Evolutionary conservation across 2,888 invertebrate genomes (phyloP).

Genomic region (Trichogramma evanescens): DNA sequence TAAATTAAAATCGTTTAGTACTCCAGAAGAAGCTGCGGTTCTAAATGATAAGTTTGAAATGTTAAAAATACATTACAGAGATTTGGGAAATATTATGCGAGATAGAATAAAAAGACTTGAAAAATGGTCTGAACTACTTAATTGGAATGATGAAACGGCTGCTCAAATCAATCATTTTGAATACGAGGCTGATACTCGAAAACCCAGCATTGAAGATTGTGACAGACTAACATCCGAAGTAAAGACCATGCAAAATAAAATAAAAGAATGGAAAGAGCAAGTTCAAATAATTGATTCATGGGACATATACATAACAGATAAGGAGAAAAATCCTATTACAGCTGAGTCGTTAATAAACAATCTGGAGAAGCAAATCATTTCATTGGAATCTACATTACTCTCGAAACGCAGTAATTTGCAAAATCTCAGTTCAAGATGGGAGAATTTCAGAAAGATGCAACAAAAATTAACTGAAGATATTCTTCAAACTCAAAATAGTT

Average conservation of each 20-base stretch:
- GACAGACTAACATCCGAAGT: slow-evolving; percentile 65
- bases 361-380: slow-evolving; percentile 63
- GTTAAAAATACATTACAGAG: slow-evolving; percentile 70
- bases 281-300: slow-evolving; percentile 63
- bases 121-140: slow-evolving; percentile 76
- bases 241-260: slow-evolving; percentile 59
- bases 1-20: slow-evolving; percentile 61
- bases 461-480: slow-evolving; percentile 62
- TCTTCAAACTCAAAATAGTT: slow-evolving; percentile 53
- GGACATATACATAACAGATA: slow-evolving; percentile 63
- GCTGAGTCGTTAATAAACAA: slow-evolving; percentile 67
- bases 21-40: slow-evolving; percentile 67
- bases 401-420: slow-evolving; percentile 62
- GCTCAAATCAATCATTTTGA: slow-evolving; percentile 74
- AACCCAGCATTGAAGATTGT: slow-evolving; percentile 64
- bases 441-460: slow-evolving; percentile 69
- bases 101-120: slow-evolving; percentile 69
- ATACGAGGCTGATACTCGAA: slow-evolving; percentile 71
- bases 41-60: slow-evolving; percentile 70
- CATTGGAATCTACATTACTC: slow-evolving; percentile 60
- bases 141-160: slow-evolving; percentile 73
- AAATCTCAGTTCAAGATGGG: slow-evolving; percentile 68
- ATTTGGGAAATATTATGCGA: slow-evolving; percentile 65
- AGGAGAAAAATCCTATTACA: slow-evolving; percentile 64
- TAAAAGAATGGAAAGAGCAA: slow-evolving; percentile 65